Conservation (phyloP, 92 coral and sea anemone species). For the Nematostella vectensis region DNA sequence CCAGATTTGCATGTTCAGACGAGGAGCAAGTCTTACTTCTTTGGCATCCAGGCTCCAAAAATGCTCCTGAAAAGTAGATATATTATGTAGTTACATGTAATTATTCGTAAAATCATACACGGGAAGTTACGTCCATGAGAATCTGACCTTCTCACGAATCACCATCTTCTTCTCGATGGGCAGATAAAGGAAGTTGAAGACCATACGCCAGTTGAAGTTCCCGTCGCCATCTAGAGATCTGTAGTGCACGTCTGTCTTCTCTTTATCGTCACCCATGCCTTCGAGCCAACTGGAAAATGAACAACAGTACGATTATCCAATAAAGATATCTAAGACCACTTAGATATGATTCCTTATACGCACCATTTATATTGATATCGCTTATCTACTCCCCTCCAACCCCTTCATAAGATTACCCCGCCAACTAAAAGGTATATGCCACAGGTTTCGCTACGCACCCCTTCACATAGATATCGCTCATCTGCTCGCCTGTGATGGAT, state of each 20-base stretch:
- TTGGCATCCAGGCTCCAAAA: slow-evolving; percentile 90
- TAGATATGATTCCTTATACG: too few relatives aligned
- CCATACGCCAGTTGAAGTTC: slow-evolving; percentile 95
- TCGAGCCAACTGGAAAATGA: slow-evolving; percentile 61
- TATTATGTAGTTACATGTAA: too few relatives aligned
- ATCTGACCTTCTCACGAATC: slow-evolving; percentile 64
- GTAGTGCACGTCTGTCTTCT: slow-evolving; percentile 79
- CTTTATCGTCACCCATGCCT: slow-evolving; percentile 47
- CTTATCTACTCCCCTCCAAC: too few relatives aligned
- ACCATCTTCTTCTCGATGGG: slow-evolving; percentile 85
- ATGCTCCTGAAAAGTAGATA: slow-evolving; percentile 31
- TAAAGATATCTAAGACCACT: too few relatives aligned
- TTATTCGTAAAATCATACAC: too few relatives aligned
- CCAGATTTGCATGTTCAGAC: slow-evolving; percentile 79
- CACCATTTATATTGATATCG: too few relatives aligned
- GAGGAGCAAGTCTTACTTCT: slow-evolving; percentile 51
- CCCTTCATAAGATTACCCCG: too few relatives aligned
- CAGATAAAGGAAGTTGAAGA: slow-evolving; percentile 66
- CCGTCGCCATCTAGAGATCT: slow-evolving; percentile 90
- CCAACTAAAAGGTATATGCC: too few relatives aligned
- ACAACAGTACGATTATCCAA: too few relatives aligned
- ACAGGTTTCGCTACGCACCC: slow-evolving; percentile 52
- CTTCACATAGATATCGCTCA: slow-evolving; percentile 95
- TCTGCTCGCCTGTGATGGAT: slow-evolving; percentile 85
- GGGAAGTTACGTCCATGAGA: too few relatives aligned